A percentile compares a stretch with the other conserved stretches of the same genome.
These are phyloP conservation scores for Schizopygopsis pylzovi DNA, from an alignment of 2,797 vertebrate genomes.

Conservation along the genomic window DNA sequence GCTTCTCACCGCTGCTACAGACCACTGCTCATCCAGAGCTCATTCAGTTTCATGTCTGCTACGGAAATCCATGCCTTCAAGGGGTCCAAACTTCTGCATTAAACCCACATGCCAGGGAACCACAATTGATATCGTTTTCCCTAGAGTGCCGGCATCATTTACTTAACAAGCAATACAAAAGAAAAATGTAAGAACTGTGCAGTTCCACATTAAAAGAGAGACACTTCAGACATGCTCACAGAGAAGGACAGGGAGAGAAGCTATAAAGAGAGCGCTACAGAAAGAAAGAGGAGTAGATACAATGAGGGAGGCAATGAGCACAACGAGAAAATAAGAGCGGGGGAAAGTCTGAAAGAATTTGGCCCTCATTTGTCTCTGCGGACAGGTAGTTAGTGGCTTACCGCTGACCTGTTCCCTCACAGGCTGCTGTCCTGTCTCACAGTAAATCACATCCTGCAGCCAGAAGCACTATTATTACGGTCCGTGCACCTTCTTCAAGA, in stretches of 20 bases:
- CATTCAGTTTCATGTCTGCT: constrained; percentile 30
- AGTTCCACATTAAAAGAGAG: constrained; percentile 24
- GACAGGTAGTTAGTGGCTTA: constrained; percentile 62
- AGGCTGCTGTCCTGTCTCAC: constrained; percentile 53
- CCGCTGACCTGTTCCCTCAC: constrained; percentile 46
- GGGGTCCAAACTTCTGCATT: background rate
- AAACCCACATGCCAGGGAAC: constrained; percentile 29
- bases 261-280: background rate
- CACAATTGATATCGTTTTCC: background rate
- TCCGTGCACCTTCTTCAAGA: constrained; percentile 52
- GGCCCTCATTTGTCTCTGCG: constrained; percentile 58
- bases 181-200: background rate
- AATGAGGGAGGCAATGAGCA: constrained; percentile 21
- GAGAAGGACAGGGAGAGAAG: constrained; percentile 2
- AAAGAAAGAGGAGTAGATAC: constrained; percentile 9
- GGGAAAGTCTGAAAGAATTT: constrained; percentile 51
- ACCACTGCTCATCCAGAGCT: constrained; percentile 30
- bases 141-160: constrained; percentile 11
- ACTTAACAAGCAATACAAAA: constrained; percentile 12
- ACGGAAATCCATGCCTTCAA: constrained; percentile 8
- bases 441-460: constrained; percentile 58
- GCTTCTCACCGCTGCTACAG: constrained; percentile 7
- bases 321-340: constrained; percentile 28
- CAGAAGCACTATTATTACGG: constrained; percentile 51
- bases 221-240: background rate